Base-by-base conservation (phyloP, 30 jellyfish, hydroid and myxozoan species). In the Phacellophora camtschatica region DNA sequence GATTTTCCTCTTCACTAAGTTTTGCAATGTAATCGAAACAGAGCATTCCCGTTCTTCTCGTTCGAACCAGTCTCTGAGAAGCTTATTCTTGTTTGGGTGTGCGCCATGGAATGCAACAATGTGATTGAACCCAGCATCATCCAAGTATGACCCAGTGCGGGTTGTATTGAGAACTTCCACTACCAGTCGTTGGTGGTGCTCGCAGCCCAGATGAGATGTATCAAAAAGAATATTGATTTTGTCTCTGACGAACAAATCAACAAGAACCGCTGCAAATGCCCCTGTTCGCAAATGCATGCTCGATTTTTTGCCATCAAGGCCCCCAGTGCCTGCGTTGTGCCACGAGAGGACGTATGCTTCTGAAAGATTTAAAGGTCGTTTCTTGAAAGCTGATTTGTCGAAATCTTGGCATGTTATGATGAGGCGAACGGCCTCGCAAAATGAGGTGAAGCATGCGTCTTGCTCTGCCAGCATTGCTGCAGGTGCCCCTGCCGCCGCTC, bases 261-360 rank as follows among this genome's bases (percentile, higher is more conserved):
- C 62, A 23, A 89, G 88, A 7, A 89, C 92, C 2, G 97, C 97
- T 1, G 97, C 97, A 33, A 66, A 74, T 12, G 90, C 97, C 23
- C 97, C 97, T 45, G 96, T 67, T 31, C 96, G 71, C 31, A 85
- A 66, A 25, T 85, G 76, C 81, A 85, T 78, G 78, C 83, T 85
- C 3, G 96, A 85, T 39, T 85, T 85, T 67, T 59, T 66, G 46
- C 96, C 90, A 65, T 85, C 96, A 29, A 85, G 24, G 39, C 77
- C 75, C 3, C 96, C 96, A 65, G 86, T 85, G 42, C 86, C 90
- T 5, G 84, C 29, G 68, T 85, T 85, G 50, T 85, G 96, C 96
- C 96, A 85, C 58, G 74, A 19, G 66, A 85, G 41, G 28, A 78
- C 85, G 43, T 85, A 85, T 48, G 96, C 89, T 67, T 85, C 96